A percentile compares a stretch with the other conserved stretches of the same genome.
Evolutionary conservation across 2,888 invertebrate genomes (phyloP).

Genomic region (Xestia c-nigrum): DNA sequence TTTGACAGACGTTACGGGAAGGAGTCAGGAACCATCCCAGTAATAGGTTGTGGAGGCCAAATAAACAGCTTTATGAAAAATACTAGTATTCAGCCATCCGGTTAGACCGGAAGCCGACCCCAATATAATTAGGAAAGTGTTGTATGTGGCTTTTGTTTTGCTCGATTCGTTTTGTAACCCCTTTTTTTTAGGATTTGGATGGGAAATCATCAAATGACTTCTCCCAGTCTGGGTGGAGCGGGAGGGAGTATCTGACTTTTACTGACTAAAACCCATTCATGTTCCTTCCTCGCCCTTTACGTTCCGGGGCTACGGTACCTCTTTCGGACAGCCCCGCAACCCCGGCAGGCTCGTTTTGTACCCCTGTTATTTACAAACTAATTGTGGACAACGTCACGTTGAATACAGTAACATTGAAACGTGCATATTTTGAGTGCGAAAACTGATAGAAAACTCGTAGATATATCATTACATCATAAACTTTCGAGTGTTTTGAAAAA

Average conservation of each 20-base stretch:
- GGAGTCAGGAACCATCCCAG: neutral
- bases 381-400: neutral
- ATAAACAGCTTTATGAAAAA: neutral
- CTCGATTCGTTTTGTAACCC: neutral
- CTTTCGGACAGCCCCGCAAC: too few species aligned
- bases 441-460: neutral
- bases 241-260: too few species aligned
- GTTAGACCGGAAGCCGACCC: neutral
- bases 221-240: too few species aligned
- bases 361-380: neutral
- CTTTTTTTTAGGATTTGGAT: neutral
- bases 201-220: too few species aligned
- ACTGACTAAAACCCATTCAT: too few species aligned
- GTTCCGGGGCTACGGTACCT: too few species aligned
- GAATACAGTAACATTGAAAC: neutral
- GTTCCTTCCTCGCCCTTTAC: too few species aligned
- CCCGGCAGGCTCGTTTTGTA: neutral
- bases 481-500: conserved; percentile 23
- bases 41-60: neutral
- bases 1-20: neutral
- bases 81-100: neutral
- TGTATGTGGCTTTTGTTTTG: neutral
- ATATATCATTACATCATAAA: conserved; percentile 18
- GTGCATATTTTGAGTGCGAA: neutral
- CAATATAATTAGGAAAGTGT: neutral